A percentile compares a stretch with the other conserved stretches of the same genome.
phyloP scores from a whole-genome alignment of 2,113 vertebrate genomes.

The Crotalus horridus region DNA sequence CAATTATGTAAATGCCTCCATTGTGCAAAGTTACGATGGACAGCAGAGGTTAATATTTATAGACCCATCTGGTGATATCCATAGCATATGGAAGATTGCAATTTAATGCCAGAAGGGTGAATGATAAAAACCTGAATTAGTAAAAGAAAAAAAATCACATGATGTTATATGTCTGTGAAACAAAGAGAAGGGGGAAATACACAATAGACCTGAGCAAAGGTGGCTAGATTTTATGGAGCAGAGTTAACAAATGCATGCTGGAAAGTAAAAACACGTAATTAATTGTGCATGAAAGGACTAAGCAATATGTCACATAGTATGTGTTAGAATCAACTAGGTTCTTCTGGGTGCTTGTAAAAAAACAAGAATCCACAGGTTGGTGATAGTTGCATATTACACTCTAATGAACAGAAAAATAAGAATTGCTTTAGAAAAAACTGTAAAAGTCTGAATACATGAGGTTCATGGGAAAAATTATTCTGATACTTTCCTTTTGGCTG shows the following conservation, averaged over 20 bases:
- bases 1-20: background rate
- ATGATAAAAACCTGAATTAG: background rate
- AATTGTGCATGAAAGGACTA: background rate
- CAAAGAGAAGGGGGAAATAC: background rate
- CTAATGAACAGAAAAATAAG: background rate
- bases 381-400: background rate
- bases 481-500: background rate
- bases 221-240: background rate
- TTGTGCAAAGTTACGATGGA: background rate
- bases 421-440: background rate
- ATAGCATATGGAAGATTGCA: background rate
- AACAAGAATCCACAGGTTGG: background rate
- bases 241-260: background rate
- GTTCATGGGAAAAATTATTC: background rate
- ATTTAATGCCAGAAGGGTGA: background rate
- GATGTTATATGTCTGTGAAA: background rate
- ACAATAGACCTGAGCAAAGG: background rate
- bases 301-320: background rate
- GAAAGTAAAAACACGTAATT: background rate
- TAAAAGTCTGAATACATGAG: background rate
- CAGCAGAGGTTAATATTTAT: background rate
- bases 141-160: background rate
- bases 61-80: background rate
- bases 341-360: background rate
- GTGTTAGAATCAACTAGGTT: background rate